Base-by-base conservation (phyloP, 2,797 vertebrate genomes). In the Emydoidea blandingii region DNA sequence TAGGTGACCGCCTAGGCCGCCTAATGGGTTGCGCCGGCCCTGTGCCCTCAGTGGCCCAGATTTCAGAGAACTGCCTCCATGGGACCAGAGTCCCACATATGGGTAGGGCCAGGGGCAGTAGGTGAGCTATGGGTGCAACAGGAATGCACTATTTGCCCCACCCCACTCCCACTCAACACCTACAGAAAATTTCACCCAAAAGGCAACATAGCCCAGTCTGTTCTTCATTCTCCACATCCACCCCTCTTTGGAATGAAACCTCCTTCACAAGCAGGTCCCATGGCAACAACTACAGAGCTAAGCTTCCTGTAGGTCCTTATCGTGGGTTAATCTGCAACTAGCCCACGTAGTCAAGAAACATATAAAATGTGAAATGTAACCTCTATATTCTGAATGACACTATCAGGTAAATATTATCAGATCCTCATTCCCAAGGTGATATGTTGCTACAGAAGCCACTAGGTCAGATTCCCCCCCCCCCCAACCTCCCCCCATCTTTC, bases 381-480 rank as follows among this genome's bases (percentile, higher is more conserved):
- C 27, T 65, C 81, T 76, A 21, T 86, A 50, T 83, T 86, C 54
- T 93, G 62, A 89, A n/a, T 53, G 92, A 92, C 4, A 85, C 83
- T 15, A 65, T 41, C 76, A 94, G 2, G 5, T 91, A 97, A 95
- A 95, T 89, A 72, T 18, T 81, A 41, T 83, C 54, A 91, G 5
- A 76, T 76, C 50, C 86, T 91, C 57, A 84, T 84, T 92, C 52
- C 27, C 41, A 90, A 93, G 31, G 62, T 92, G 74, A 92, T 59
- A 90, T 59, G 52, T 85, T 82, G 31, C 11, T 92, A 76, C 88
- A 93, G 54, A 90, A 94, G 12, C 37, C 94, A 92, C 4, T 94
- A 79, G 8, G 25, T 15, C 57, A 96, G 89, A 68, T 52, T 47
- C 10, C 65, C 68, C 5, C 81, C 83, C 90, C 31, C 68, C 68